Percentiles rank a stretch among this genome's conserved stretches.
These are phyloP conservation scores for Pitangus sulphuratus DNA, from an alignment of 2,797 vertebrate genomes.

Conservation along the genomic window DNA sequence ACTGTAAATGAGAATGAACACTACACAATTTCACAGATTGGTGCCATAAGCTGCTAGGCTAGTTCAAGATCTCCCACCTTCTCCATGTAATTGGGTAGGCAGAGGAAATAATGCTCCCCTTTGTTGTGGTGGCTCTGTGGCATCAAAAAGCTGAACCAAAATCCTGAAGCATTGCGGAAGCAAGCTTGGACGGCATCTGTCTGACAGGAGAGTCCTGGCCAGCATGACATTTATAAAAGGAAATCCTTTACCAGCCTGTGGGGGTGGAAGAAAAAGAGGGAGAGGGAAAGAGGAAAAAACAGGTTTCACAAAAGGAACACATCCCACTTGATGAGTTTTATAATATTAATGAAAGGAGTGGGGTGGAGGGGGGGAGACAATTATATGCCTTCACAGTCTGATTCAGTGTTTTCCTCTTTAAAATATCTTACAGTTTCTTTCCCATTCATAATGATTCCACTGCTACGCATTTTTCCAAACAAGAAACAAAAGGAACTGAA, in stretches of 20 bases:
- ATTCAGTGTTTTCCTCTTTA: constrained; percentile 42
- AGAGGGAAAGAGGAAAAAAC: not conserved
- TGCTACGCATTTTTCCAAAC: constrained; percentile 84
- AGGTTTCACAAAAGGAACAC: not conserved
- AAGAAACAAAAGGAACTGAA: constrained; percentile 86
- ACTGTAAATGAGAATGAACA: not conserved
- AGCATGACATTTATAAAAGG: not conserved
- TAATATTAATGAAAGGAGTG: not conserved
- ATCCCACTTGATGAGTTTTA: not conserved
- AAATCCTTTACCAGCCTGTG: not conserved
- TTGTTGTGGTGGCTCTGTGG: not conserved
- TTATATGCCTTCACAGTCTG: not conserved
- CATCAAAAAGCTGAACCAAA: not conserved
- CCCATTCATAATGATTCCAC: constrained; percentile 84
- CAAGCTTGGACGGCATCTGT: not conserved
- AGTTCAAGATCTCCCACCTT: not conserved
- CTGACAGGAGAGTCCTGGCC: not conserved
- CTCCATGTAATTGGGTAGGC: not conserved
- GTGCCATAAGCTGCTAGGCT: not conserved
- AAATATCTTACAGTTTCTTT: constrained; percentile 85
- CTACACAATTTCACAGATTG: not conserved
- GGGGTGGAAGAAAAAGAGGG: not conserved
- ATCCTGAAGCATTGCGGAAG: not conserved
- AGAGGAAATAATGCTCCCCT: not conserved
- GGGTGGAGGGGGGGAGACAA: not conserved